Evolutionary conservation across 2,888 invertebrate genomes (phyloP).

Genomic region (Andrena flavipes): DNA sequence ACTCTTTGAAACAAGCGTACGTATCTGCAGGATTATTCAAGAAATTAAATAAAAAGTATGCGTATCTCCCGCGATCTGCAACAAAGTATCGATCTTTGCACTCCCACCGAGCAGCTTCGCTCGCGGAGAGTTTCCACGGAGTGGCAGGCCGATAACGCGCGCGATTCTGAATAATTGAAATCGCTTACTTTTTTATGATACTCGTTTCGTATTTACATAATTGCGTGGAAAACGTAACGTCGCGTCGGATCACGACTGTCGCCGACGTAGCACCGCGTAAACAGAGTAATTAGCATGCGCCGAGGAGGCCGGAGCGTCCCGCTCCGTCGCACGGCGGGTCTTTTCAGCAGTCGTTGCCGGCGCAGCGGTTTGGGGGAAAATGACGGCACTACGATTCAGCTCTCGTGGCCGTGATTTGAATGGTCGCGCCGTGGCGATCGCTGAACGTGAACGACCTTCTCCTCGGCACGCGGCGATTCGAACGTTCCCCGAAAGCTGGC

Average conservation of each 20-base stretch:
- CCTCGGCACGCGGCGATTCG: neutral
- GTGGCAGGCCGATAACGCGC: neutral
- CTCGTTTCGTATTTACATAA: constrained; percentile 22
- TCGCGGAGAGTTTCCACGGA: too few species aligned
- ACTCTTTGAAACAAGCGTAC: neutral
- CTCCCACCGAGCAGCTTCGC: too few species aligned
- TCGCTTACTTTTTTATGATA: neutral
- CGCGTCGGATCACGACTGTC: neutral
- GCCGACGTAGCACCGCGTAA: constrained; percentile 1
- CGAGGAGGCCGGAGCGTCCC: neutral
- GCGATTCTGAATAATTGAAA: constrained; percentile 23
- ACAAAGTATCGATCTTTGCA: constrained; percentile 2
- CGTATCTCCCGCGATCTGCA: too few species aligned
- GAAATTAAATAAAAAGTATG: neutral
- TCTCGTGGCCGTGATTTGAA: neutral
- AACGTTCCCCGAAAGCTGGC: constrained; percentile 30
- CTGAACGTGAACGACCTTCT: constrained; percentile 42
- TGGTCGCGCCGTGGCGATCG: constrained; percentile 6
- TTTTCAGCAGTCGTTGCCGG: neutral
- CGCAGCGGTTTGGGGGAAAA: neutral
- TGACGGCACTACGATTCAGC: neutral
- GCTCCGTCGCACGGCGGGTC: neutral
- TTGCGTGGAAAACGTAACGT: constrained; percentile 11
- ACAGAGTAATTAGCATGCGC: constrained; percentile 19
- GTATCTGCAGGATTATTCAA: neutral